A percentile compares a stretch with the other conserved stretches of the same genome.
Evolutionary conservation across 2,888 invertebrate genomes (phyloP).

Genomic region (Allygus modestus): DNA sequence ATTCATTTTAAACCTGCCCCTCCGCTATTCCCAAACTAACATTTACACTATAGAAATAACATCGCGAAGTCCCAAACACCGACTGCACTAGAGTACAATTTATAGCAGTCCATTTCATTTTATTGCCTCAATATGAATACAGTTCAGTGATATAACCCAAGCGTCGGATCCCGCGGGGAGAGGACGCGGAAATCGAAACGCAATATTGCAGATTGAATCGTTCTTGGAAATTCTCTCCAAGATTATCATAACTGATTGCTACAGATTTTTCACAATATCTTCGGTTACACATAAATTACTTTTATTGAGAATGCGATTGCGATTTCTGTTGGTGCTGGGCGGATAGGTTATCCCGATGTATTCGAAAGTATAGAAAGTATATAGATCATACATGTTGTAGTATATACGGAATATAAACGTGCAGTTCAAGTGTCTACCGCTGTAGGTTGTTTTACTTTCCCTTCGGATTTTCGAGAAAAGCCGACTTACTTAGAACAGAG

Average conservation of each 20-base stretch:
- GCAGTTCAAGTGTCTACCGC: too few relatives aligned
- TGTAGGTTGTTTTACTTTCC: too few relatives aligned
- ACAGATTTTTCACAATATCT: constrained; percentile 16
- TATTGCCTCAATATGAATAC: constrained; percentile 49
- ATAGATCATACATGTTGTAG: too few relatives aligned
- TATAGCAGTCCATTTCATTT: constrained; percentile 35
- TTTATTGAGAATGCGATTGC: background rate
- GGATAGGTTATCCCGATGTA: too few relatives aligned
- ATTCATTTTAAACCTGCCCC: too few relatives aligned
- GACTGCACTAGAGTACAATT: background rate
- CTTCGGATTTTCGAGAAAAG: too few relatives aligned
- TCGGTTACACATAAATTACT: background rate
- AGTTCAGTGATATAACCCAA: constrained; percentile 22
- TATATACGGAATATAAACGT: too few relatives aligned
- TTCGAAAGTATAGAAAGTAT: too few relatives aligned
- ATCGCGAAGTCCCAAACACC: background rate
- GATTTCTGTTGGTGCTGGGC: background rate
- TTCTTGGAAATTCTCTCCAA: constrained; percentile 40
- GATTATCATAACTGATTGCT: constrained; percentile 44
- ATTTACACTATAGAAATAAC: background rate
- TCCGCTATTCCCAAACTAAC: too few relatives aligned
- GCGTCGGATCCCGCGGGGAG: background rate
- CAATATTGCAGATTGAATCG: constrained; percentile 52
- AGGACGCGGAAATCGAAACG: constrained; percentile 30
- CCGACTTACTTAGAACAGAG: too few relatives aligned